These are phyloP conservation scores for Rissa tridactyla DNA, from an alignment of 2,113 vertebrate genomes.

Conservation along the genomic window DNA sequence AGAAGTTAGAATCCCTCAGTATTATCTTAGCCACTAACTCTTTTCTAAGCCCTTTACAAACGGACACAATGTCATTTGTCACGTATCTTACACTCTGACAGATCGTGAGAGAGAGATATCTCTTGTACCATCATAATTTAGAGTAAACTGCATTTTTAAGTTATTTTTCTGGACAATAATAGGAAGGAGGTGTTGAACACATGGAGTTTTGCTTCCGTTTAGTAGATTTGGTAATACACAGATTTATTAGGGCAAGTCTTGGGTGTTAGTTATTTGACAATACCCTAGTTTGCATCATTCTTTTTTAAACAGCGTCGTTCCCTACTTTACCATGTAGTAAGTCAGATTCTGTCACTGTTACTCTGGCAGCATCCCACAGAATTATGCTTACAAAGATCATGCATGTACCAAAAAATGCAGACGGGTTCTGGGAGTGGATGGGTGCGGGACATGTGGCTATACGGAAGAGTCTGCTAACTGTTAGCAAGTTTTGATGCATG, in stretches of 20 bases:
- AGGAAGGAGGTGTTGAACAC: background rate
- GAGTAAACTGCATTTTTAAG: slow-evolving; percentile 7
- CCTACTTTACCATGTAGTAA: background rate
- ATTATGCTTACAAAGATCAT: background rate
- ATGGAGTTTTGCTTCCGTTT: background rate
- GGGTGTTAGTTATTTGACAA: background rate
- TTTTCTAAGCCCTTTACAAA: slow-evolving; percentile 30
- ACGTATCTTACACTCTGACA: slow-evolving; percentile 10
- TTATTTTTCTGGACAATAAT: background rate
- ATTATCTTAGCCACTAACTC: slow-evolving; percentile 57
- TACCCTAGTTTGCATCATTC: background rate
- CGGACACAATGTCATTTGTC: slow-evolving; percentile 24
- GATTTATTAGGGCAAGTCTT: background rate
- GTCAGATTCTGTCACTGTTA: background rate
- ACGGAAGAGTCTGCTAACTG: background rate
- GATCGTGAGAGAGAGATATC: background rate
- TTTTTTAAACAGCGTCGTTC: background rate
- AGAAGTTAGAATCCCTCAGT: slow-evolving; percentile 45
- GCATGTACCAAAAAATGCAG: background rate
- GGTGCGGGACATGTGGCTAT: rapidly evolving
- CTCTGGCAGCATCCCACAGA: background rate
- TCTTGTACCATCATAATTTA: background rate
- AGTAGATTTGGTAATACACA: background rate
- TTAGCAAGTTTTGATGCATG: background rate
- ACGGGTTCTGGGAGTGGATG: background rate